Percentiles rank a stretch among this genome's conserved stretches.
These are phyloP conservation scores for Rotaria macrura DNA, from an alignment of 2,888 invertebrate genomes.

Conservation along the genomic window DNA sequence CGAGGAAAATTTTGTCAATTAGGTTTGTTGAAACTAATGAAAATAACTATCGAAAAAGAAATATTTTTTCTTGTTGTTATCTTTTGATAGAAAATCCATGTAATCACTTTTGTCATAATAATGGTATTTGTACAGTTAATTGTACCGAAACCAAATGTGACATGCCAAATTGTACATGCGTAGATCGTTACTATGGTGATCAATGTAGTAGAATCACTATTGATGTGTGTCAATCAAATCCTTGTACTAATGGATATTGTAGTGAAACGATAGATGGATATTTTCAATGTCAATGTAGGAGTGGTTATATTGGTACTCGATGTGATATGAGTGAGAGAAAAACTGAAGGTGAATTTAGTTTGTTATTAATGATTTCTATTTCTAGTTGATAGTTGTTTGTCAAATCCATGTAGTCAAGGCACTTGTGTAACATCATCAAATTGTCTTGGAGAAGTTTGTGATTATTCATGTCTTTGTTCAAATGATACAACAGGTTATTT, in stretches of 20 bases:
- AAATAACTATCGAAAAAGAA: too few relatives aligned
- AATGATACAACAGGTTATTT: neutral
- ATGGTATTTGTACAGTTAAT: neutral
- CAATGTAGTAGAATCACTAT: neutral
- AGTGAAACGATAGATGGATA: too few relatives aligned
- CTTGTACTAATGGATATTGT: neutral
- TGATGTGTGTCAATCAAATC: neutral
- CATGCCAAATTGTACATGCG: neutral
- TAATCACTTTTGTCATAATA: neutral
- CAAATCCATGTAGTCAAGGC: conserved; percentile 1
- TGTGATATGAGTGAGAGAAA: neutral
- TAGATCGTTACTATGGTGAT: neutral
- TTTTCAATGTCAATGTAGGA: neutral
- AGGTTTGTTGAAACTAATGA: neutral
- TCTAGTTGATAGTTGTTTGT: neutral
- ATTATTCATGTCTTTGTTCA: neutral
- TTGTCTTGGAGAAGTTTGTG: neutral
- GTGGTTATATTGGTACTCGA: neutral
- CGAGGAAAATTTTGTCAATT: neutral
- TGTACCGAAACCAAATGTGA: neutral
- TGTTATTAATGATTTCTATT: neutral
- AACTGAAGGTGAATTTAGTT: neutral
- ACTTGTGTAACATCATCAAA: neutral
- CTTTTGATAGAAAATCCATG: neutral
- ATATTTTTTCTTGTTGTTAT: too few relatives aligned